Percentiles rank a stretch among this genome's conserved stretches.
phyloP scores from a whole-genome alignment of 2,113 vertebrate genomes.

The Dissostichus mawsoni region DNA sequence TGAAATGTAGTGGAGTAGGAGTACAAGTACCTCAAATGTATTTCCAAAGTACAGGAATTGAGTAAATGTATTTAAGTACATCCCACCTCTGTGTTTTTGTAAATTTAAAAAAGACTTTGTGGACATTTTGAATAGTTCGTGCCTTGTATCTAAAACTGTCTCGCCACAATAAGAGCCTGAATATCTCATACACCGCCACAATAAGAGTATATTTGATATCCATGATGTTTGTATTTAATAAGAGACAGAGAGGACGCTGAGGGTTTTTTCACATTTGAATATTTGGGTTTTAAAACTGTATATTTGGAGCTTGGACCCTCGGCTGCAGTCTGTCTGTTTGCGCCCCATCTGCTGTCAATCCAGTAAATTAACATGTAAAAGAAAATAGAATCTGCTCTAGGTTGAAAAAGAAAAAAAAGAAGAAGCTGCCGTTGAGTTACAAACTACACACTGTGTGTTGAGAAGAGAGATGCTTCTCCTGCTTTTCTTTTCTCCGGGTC shows the following conservation, averaged over 20 bases:
- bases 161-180: neutral
- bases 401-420: neutral
- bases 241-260: slow-evolving; percentile 27
- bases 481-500: slow-evolving; percentile 19
- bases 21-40: neutral
- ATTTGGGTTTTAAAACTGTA: slow-evolving; percentile 79
- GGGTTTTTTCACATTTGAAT: slow-evolving; percentile 77
- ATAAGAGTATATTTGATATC: neutral
- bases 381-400: slow-evolving; percentile 15
- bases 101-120: neutral
- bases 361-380: slow-evolving; percentile 16
- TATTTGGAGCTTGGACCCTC: slow-evolving; percentile 77
- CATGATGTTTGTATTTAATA: neutral
- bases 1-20: neutral
- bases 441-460: slow-evolving; percentile 15
- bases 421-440: slow-evolving; percentile 1
- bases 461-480: slow-evolving; percentile 81
- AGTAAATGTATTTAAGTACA: neutral
- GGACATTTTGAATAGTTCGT: slow-evolving; percentile 5
- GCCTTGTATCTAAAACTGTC: slow-evolving; percentile 34
- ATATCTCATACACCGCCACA: slow-evolving; percentile 35
- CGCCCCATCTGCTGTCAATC: neutral
- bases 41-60: neutral
- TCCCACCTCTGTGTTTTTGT: neutral
- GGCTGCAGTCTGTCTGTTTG: slow-evolving; percentile 16